phyloP scores from a whole-genome alignment of 2,888 invertebrate species.

The Tryphoninae sp. region DNA sequence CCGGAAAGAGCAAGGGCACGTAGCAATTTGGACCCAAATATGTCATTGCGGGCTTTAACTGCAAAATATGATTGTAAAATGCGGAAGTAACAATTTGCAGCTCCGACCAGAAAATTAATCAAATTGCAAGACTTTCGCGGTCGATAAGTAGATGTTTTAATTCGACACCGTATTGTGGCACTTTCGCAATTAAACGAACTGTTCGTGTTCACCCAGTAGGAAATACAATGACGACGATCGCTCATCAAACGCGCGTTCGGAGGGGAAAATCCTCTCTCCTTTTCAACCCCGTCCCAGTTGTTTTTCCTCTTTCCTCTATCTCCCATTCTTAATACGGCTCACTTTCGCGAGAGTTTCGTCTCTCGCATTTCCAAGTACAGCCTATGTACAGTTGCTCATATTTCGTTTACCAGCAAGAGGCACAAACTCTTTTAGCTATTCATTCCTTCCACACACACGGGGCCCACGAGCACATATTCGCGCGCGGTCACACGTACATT shows the following conservation, averaged over 20 bases:
- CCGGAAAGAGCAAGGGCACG: too few species aligned
- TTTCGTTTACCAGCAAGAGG: conserved; percentile 39
- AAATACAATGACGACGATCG: too few species aligned
- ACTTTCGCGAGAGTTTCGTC: conserved; percentile 16
- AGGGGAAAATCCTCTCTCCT: conserved; percentile 1
- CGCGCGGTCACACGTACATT: conserved; percentile 34
- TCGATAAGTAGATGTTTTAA: too few species aligned
- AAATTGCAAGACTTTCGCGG: too few species aligned
- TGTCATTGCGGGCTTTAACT: too few species aligned
- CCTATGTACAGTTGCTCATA: conserved; percentile 28
- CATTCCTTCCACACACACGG: conserved; percentile 48
- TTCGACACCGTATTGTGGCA: too few species aligned
- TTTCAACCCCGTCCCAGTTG: conserved; percentile 1
- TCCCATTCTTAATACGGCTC: conserved; percentile 24
- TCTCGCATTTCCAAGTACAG: conserved; percentile 43
- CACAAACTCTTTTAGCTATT: conserved; percentile 58
- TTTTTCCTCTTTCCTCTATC: conserved; percentile 14
- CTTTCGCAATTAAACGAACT: too few species aligned
- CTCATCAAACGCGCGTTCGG: background rate
- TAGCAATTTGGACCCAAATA: too few species aligned
- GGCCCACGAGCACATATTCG: background rate
- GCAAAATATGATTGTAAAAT: too few species aligned
- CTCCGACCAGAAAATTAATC: too few species aligned
- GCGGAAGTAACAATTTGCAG: too few species aligned
- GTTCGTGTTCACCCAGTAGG: too few species aligned